phyloP scores from a whole-genome alignment of 2,888 invertebrate species.

The Pseudoips prasinana region DNA sequence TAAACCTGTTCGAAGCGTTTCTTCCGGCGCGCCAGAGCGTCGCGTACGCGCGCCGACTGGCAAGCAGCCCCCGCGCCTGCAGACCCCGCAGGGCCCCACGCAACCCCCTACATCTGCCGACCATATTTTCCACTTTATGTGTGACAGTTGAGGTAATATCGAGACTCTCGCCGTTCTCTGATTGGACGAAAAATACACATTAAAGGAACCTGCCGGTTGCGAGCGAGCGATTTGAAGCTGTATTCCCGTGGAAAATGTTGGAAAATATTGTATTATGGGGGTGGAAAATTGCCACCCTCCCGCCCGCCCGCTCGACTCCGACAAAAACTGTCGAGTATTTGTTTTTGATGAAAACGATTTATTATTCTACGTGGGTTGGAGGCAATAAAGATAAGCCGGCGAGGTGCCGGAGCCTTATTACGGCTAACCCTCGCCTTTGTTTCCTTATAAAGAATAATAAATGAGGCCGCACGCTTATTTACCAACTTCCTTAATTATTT shows the following conservation, averaged over 20 bases:
- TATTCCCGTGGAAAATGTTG: slow-evolving; percentile 83
- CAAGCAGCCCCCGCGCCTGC: slow-evolving; percentile 52
- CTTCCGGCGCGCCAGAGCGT: slow-evolving; percentile 78
- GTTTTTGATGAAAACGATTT: slow-evolving; percentile 83
- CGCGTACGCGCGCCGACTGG: slow-evolving; percentile 76
- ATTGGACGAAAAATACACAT: slow-evolving; percentile 83
- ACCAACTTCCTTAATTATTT: slow-evolving; percentile 80
- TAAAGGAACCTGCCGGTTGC: slow-evolving; percentile 80
- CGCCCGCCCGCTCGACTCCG: slow-evolving; percentile 79
- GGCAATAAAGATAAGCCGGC: slow-evolving; percentile 83
- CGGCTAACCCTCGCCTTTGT: slow-evolving; percentile 83
- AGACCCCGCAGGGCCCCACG: slow-evolving; percentile 23
- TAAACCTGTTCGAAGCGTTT: slow-evolving; percentile 80
- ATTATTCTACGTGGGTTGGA: slow-evolving; percentile 83
- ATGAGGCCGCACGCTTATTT: slow-evolving; percentile 80
- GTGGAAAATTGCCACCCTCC: slow-evolving; percentile 81
- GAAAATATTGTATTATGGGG: slow-evolving; percentile 83
- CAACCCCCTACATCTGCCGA: slow-evolving; percentile 77
- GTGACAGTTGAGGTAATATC: slow-evolving; percentile 84
- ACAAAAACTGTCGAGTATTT: slow-evolving; percentile 83
- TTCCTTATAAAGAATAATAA: slow-evolving; percentile 83
- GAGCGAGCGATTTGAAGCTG: slow-evolving; percentile 82
- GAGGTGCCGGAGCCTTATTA: slow-evolving; percentile 82
- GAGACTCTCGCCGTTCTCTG: slow-evolving; percentile 82
- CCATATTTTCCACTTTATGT: slow-evolving; percentile 84